Conservation (phyloP, 1,140 invertebrate species). For the Drosophila murphyi region DNA sequence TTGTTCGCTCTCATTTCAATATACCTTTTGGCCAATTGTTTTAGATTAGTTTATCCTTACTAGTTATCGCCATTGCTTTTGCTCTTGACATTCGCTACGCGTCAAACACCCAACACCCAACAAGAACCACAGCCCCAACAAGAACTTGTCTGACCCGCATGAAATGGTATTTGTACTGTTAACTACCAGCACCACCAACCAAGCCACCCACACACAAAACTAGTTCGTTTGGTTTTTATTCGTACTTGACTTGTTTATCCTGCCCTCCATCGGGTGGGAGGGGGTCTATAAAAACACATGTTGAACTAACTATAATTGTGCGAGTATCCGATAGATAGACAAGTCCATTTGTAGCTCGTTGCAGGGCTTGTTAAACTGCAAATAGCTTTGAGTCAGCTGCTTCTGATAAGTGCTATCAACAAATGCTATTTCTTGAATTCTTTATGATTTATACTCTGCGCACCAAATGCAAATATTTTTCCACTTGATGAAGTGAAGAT, state of each 20-base stretch:
- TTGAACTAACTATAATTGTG: constrained; percentile 26
- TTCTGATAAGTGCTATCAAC: constrained; percentile 45
- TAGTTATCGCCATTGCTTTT: constrained; percentile 47
- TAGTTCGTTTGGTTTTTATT: constrained; percentile 1
- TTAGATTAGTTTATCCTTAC: constrained; percentile 49
- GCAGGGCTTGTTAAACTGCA: constrained; percentile 44
- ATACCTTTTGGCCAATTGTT: constrained; percentile 39
- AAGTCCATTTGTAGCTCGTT: constrained; percentile 15
- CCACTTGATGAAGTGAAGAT: constrained; percentile 28
- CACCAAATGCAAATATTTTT: constrained; percentile 39
- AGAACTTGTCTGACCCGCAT: constrained; percentile 20
- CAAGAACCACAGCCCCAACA: neutral
- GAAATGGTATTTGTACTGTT: constrained; percentile 12
- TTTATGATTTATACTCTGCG: constrained; percentile 15
- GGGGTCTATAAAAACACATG: constrained; percentile 36
- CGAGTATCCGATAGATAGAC: constrained; percentile 2
- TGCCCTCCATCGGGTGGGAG: neutral
- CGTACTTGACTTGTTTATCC: constrained; percentile 5
- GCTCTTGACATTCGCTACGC: constrained; percentile 58
- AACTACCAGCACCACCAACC: neutral
- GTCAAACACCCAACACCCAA: neutral
- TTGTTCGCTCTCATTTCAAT: constrained; percentile 27
- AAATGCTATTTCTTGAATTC: constrained; percentile 21
- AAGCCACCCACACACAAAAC: neutral
- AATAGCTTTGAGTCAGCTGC: constrained; percentile 38